These are phyloP conservation scores for Drosophila birchii DNA, from an alignment of 2,888 invertebrate species.

Conservation along the genomic window DNA sequence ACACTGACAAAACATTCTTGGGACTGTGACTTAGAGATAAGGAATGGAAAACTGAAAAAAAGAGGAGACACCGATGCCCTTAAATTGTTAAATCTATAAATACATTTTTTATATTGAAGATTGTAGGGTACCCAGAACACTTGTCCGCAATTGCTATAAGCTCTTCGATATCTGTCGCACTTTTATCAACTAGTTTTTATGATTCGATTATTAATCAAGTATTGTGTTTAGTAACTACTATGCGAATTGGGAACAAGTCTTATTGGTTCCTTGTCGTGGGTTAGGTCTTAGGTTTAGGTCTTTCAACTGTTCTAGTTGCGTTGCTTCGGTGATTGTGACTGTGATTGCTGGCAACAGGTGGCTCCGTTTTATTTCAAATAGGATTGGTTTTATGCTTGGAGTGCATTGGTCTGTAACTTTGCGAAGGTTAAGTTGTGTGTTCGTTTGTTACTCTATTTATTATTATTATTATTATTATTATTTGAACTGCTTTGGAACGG, in stretches of 20 bases:
- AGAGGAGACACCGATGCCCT: background rate
- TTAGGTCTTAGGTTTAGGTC: no score
- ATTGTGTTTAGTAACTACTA: background rate
- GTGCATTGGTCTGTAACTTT: conserved; percentile 31
- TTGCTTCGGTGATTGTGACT: conserved; percentile 6
- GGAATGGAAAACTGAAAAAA: no score
- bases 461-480: conserved; percentile 17
- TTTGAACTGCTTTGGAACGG: background rate
- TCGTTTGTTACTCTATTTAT: conserved; percentile 8
- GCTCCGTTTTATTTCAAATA: background rate
- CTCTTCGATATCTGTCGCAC: conserved; percentile 6
- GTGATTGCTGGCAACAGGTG: conserved; percentile 34
- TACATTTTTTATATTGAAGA: background rate
- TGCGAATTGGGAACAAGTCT: background rate
- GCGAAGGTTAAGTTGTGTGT: conserved; percentile 14
- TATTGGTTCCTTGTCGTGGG: no score
- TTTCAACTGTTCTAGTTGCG: conserved; percentile 13
- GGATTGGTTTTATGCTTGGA: background rate
- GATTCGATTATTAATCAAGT: conserved; percentile 2
- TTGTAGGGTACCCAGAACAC: background rate
- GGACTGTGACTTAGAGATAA: background rate
- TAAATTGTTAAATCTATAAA: background rate
- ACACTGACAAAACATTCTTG: background rate
- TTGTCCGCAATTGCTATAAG: background rate
- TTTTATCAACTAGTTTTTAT: conserved; percentile 21